These are phyloP conservation scores for Lerista edwardsae DNA, from an alignment of 2,797 vertebrate species.

Conservation along the genomic window DNA sequence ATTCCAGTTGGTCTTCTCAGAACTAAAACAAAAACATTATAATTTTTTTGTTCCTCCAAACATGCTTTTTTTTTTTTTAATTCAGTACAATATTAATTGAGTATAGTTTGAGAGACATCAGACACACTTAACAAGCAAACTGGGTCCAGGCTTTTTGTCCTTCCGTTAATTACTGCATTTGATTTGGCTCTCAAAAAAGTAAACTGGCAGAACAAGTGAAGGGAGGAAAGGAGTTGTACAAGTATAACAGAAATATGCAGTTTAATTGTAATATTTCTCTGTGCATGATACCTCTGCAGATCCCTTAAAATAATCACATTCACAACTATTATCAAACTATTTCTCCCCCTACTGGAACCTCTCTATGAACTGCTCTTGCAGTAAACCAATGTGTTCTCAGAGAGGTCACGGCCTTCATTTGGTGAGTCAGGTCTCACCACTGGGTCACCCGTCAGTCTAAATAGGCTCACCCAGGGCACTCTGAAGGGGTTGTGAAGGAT, in stretches of 20 bases:
- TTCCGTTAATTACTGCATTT: conserved; percentile 40
- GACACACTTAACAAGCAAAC: conserved; percentile 11
- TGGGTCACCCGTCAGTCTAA: not conserved
- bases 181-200: conserved; percentile 49
- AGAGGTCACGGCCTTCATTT: no score
- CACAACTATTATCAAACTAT: conserved; percentile 50
- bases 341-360: conserved; percentile 39
- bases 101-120: conserved; percentile 28
- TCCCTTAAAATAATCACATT: conserved; percentile 54
- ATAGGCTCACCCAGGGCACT: not conserved
- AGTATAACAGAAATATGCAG: conserved; percentile 2
- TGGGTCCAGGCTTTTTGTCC: conserved; percentile 2
- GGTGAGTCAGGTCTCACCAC: not conserved
- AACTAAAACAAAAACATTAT: conserved; percentile 45
- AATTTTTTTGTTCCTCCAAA: conserved; percentile 41
- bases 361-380: conserved; percentile 48
- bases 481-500: no score
- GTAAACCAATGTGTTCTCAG: not conserved
- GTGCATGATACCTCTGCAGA: not conserved
- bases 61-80: conserved; percentile 35
- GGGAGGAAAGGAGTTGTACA: conserved; percentile 26
- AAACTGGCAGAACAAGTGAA: conserved; percentile 44
- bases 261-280: conserved; percentile 38
- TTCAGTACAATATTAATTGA: conserved; percentile 40
- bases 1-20: conserved; percentile 53